phyloP scores from a whole-genome alignment of 2,797 vertebrate species.

The Anomalospiza imberbis region DNA sequence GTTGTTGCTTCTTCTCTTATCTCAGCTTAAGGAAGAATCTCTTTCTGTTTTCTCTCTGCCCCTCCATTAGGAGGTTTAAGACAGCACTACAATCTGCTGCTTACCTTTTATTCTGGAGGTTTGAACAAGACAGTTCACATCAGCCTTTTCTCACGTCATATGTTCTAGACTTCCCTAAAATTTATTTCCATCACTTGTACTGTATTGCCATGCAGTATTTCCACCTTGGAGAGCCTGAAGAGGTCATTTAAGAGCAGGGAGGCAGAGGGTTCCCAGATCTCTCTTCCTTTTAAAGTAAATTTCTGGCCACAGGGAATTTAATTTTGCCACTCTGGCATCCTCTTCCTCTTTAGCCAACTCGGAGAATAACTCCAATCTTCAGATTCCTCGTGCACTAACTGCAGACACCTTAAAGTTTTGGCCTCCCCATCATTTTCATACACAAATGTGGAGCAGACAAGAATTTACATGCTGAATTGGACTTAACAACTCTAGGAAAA shows the following conservation, averaged over 20 bases:
- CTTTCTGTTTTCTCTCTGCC: not conserved
- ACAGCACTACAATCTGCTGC: not conserved
- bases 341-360: not conserved
- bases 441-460: not conserved
- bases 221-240: not conserved
- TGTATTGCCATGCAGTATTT: rapidly evolving
- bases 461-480: not conserved
- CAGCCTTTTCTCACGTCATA: not conserved
- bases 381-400: not conserved
- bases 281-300: not conserved
- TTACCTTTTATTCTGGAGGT: not conserved
- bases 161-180: not conserved
- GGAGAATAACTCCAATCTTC: not conserved
- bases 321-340: not conserved
- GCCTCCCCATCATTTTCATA: not conserved
- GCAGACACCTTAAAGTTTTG: not conserved
- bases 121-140: not conserved
- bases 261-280: not conserved
- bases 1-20: not conserved
- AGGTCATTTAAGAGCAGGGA: not conserved
- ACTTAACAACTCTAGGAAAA: not conserved
- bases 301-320: not conserved
- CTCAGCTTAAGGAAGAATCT: not conserved
- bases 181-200: not conserved
- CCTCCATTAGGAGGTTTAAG: not conserved